Evolutionary conservation across 2,797 vertebrate genomes (phyloP), one percentile per base, ranked within the genome.

Genomic region (Anas georgica): DNA sequence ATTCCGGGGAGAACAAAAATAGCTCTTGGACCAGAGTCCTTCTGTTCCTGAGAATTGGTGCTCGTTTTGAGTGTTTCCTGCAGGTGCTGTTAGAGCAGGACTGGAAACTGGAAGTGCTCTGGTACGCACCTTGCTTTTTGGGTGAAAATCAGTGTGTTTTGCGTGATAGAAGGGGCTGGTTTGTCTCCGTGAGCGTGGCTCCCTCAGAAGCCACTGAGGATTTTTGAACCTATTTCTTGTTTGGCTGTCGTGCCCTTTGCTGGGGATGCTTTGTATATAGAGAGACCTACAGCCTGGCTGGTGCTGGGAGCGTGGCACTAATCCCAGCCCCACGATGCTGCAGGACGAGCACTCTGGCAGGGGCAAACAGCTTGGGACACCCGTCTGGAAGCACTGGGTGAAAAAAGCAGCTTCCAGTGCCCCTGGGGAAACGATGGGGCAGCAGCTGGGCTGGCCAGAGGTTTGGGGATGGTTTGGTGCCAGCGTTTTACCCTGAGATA

Each of bases 1-100:
- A 91, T 86, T 91, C 87, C 62, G 12, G 60, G 79, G 82, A 66
- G 43, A 77, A 45, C 85, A 93, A 88, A 94, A 93, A 94, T 72
- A 95, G 45, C 76, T 85, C 58, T 14, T 54, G 90, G 85, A 88
- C 26, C 28, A 35, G 11, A 46, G 28, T 25, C 52, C 88, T 86
- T 63, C 68, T 74, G 80, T 77, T 82, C 59, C 76, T 0, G 56
- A 76, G 86, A 79, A 77, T 91, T 77, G 63, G 64, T 10, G 68
- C 46, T 80, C 48, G 67, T 58, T 33, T 1, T 5, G 23, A 72
- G 37, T 52, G 46, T 48, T 82, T 26, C 37, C 52, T 89, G 31
- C 93, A 87, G 90, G 85, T 90, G 87, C 64, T 67, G 78, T 81
- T 29, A 74, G 78, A 68, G 55, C 58, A 35, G 78, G 70, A 63